Evolutionary conservation across 1,140 invertebrate species (phyloP).

Genomic region (Caerostris extrusa): DNA sequence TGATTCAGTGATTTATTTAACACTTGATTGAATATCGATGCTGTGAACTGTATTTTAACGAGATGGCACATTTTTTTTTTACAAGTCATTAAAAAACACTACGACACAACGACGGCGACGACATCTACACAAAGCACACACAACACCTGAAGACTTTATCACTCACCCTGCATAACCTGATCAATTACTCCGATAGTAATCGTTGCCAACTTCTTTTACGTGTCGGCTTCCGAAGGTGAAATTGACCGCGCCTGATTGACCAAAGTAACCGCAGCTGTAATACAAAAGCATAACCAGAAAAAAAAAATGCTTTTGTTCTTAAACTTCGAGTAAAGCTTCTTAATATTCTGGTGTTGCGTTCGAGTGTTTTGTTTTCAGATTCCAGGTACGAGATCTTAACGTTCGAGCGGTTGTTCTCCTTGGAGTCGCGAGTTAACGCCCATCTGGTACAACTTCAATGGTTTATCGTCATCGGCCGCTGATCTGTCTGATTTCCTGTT

Average conservation of each 20-base stretch:
- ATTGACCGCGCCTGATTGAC: slow-evolving; percentile 58
- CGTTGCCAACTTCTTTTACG: background rate
- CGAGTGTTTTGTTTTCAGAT: slow-evolving; percentile 28
- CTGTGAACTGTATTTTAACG: no score
- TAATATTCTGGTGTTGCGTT: slow-evolving; percentile 45
- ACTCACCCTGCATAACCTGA: background rate
- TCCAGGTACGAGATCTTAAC: background rate
- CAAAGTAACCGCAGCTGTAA: slow-evolving; percentile 23
- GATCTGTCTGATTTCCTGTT: slow-evolving; percentile 58
- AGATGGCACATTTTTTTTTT: background rate
- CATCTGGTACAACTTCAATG: slow-evolving; percentile 13
- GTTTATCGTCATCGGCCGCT: slow-evolving; percentile 16
- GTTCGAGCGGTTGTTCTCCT: slow-evolving; percentile 45
- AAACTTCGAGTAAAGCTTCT: slow-evolving; percentile 10
- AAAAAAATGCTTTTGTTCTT: slow-evolving; percentile 49
- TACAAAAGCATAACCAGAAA: background rate
- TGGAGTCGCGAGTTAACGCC: slow-evolving; percentile 33
- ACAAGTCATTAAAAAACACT: background rate
- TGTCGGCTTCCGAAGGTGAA: slow-evolving; percentile 25
- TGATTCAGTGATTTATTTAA: no score
- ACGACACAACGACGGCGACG: background rate
- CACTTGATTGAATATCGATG: no score
- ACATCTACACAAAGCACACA: background rate
- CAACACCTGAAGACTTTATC: background rate
- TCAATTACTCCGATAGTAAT: background rate